phyloP scores from a whole-genome alignment of 2,113 vertebrate species.

The Phasianus colchicus region DNA sequence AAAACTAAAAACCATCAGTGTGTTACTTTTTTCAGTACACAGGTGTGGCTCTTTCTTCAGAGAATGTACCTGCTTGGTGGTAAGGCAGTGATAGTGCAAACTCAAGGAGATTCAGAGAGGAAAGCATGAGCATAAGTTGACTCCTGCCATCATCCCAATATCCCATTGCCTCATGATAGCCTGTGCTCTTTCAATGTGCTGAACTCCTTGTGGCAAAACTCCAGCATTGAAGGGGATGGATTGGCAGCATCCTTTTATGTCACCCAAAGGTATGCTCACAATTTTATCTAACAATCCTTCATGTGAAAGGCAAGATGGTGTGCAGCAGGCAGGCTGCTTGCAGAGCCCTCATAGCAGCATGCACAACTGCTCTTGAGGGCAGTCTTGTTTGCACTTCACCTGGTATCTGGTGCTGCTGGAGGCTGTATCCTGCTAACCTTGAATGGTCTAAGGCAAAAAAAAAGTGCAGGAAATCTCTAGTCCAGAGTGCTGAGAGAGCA shows the following conservation, averaged over 20 bases:
- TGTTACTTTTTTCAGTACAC: rapidly evolving
- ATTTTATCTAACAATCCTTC: not conserved
- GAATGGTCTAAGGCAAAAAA: not conserved
- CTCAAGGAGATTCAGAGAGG: not conserved
- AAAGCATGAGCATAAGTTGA: not conserved
- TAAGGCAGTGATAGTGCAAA: not conserved
- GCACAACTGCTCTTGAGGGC: not conserved
- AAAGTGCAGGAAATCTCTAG: not conserved
- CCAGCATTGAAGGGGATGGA: not conserved
- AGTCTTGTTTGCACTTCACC: not conserved
- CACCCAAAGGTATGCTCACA: not conserved
- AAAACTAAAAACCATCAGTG: not conserved
- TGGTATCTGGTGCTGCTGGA: not conserved
- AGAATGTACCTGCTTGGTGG: not conserved
- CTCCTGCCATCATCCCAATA: not conserved
- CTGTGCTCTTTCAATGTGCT: not conserved
- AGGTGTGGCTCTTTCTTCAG: not conserved
- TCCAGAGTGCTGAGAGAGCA: not conserved
- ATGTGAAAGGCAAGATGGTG: not conserved
- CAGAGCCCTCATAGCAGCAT: rapidly evolving
- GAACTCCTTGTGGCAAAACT: not conserved
- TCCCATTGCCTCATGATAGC: not conserved
- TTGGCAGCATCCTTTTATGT: rapidly evolving
- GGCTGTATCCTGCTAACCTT: not conserved
- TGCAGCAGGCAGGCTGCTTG: not conserved